Percentiles rank a stretch among this genome's conserved stretches.
Conservation (phyloP, 2,113 vertebrate species). For the Progne subis region DNA sequence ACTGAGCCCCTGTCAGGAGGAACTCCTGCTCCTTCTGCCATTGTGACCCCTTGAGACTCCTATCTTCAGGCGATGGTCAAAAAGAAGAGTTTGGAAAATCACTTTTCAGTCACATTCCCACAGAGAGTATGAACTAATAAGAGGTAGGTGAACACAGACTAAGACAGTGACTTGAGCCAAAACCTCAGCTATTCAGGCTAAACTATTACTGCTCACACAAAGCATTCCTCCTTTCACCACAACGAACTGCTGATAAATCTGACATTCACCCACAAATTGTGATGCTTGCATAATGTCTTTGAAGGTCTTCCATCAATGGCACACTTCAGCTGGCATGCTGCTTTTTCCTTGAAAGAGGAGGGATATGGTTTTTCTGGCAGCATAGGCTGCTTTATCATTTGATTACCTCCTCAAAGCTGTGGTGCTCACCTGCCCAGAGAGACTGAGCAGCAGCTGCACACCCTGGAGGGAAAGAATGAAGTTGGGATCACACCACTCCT, state of each 20-base stretch:
- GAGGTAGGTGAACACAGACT: neutral
- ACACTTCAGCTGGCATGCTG: neutral
- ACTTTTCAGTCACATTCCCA: neutral
- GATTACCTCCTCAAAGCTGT: neutral
- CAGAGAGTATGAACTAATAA: neutral
- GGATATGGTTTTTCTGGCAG: neutral
- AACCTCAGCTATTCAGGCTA: neutral
- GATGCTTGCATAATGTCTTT: neutral
- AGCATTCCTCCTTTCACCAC: neutral
- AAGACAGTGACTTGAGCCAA: accelerated
- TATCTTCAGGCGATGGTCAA: neutral
- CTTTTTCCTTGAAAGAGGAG: neutral
- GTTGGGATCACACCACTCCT: neutral
- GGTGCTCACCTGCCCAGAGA: neutral
- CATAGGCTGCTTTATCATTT: neutral
- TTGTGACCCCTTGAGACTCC: neutral
- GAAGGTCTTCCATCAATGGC: neutral
- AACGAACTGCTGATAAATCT: neutral
- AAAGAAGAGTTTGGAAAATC: neutral
- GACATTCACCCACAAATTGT: neutral
- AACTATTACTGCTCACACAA: neutral
- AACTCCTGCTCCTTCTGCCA: neutral
- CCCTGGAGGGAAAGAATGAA: neutral
- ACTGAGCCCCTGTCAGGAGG: neutral
- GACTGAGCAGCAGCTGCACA: neutral